phyloP scores from a whole-genome alignment of 2,113 vertebrate species.

The Mola mola region DNA sequence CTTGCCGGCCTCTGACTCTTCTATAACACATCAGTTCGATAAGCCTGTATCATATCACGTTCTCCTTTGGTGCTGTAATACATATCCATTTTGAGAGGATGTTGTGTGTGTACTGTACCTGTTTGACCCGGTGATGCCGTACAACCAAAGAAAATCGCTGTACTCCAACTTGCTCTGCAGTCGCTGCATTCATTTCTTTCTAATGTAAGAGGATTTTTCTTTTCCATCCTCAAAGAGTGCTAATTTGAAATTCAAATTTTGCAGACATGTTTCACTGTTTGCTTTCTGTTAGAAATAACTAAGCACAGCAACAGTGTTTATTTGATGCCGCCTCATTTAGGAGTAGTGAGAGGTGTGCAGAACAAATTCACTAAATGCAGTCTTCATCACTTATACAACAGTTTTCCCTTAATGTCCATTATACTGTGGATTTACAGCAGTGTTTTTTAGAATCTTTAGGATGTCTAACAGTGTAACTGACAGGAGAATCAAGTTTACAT shows the following conservation, averaged over 20 bases:
- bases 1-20: slow-evolving; percentile 39
- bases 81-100: no score
- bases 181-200: slow-evolving; percentile 43
- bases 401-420: slow-evolving; percentile 15
- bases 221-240: slow-evolving; percentile 64
- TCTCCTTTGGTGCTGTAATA: slow-evolving; percentile 32
- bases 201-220: slow-evolving; percentile 50
- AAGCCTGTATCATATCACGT: slow-evolving; percentile 13
- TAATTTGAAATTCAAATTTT: slow-evolving; percentile 68
- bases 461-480: no score
- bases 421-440: no score
- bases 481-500: no score
- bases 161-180: not conserved
- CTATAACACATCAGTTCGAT: slow-evolving; percentile 44
- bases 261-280: slow-evolving; percentile 45
- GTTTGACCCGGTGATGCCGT: slow-evolving; percentile 55
- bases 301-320: slow-evolving; percentile 46
- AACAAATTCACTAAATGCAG: slow-evolving; percentile 13
- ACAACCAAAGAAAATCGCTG: no score
- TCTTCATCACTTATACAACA: slow-evolving; percentile 6
- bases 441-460: no score
- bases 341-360: slow-evolving; percentile 1
- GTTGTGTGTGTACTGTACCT: slow-evolving; percentile 32
- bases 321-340: slow-evolving; percentile 52
- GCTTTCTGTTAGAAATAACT: slow-evolving; percentile 38